A percentile compares a stretch with the other conserved stretches of the same genome.
These are phyloP conservation scores for Aelia acuminata DNA, from an alignment of 2,888 invertebrate genomes.

Conservation along the genomic window DNA sequence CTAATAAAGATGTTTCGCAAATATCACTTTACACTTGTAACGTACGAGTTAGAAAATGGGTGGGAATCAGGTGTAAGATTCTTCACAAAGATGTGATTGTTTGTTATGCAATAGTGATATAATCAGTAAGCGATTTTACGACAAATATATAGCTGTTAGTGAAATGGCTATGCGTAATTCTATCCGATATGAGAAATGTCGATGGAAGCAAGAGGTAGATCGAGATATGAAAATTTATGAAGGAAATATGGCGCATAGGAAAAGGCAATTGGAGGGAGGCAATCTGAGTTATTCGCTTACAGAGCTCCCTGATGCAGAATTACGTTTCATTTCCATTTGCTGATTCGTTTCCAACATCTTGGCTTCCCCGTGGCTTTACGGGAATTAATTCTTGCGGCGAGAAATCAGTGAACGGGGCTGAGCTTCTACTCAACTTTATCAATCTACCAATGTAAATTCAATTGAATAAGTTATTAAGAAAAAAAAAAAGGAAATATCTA, in stretches of 20 bases:
- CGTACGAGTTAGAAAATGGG: too few relatives aligned
- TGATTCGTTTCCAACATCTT: constrained; percentile 30
- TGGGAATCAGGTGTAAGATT: too few relatives aligned
- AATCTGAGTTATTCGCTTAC: constrained; percentile 33
- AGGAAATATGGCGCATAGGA: constrained; percentile 6
- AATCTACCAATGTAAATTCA: neutral
- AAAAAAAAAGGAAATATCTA: too few relatives aligned
- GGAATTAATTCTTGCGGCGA: neutral
- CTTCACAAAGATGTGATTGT: too few relatives aligned
- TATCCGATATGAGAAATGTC: neutral
- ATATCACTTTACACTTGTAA: too few relatives aligned
- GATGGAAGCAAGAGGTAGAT: neutral
- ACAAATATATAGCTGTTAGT: too few relatives aligned
- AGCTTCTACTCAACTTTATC: neutral
- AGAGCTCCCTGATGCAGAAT: constrained; percentile 36
- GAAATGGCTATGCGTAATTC: neutral
- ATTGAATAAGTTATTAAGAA: neutral
- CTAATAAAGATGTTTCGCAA: too few relatives aligned
- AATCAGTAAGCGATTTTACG: too few relatives aligned
- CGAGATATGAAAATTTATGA: constrained; percentile 12
- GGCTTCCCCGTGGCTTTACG: neutral
- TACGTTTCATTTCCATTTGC: constrained; percentile 37
- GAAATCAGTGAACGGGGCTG: neutral
- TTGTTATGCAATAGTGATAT: too few relatives aligned
- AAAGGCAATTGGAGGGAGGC: constrained; percentile 10